These are phyloP conservation scores for Rhynchomys soricoides DNA, from an alignment of 2,113 vertebrate genomes.

Conservation along the genomic window DNA sequence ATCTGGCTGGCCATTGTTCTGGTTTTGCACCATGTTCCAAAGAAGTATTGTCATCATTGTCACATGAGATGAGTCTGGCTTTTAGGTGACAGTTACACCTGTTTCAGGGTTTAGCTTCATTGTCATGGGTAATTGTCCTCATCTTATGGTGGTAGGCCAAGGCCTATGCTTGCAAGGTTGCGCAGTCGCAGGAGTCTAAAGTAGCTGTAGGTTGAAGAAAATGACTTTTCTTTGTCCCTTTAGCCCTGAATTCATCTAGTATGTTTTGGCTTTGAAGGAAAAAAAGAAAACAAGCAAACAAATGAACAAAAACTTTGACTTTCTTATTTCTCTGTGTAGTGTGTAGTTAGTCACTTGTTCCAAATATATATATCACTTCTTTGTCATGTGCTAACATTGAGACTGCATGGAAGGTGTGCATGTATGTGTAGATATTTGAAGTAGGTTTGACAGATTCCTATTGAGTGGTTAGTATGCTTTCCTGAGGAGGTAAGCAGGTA, in stretches of 20 bases:
- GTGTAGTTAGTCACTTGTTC: background rate
- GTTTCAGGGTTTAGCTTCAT: background rate
- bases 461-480: background rate
- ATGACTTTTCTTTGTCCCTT: background rate
- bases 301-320: background rate
- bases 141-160: background rate
- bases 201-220: background rate
- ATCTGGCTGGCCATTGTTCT: background rate
- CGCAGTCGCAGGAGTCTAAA: background rate
- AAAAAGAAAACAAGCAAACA: no score
- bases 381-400: background rate
- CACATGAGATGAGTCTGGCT: background rate
- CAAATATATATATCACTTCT: background rate
- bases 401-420: background rate
- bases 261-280: background rate
- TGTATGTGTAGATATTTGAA: background rate
- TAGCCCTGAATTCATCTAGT: background rate
- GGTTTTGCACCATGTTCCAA: background rate
- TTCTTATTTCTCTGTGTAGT: background rate
- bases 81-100: background rate
- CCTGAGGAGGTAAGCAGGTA: background rate
- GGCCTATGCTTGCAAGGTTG: background rate
- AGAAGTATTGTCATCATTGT: background rate
- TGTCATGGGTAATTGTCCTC: background rate
- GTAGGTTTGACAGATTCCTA: background rate